phyloP scores from a whole-genome alignment of 1,140 invertebrate genomes.

The Eurosta solidaginis region DNA sequence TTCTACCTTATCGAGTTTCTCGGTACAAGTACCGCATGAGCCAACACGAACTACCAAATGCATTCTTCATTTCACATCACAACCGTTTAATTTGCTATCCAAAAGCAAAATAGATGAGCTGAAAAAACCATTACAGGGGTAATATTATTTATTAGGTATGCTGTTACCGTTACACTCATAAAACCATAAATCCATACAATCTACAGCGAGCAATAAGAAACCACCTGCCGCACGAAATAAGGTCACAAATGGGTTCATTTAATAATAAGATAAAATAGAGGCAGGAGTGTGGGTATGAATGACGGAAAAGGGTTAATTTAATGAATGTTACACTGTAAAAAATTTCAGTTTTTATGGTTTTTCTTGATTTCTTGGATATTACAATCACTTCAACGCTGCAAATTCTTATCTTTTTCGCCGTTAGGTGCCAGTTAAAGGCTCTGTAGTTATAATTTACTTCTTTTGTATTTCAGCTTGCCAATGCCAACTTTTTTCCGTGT shows the following conservation, averaged over 20 bases:
- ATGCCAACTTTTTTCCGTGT: too few relatives aligned
- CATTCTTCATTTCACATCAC: too few relatives aligned
- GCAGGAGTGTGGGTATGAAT: not conserved
- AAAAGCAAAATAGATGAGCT: slow-evolving; percentile 5
- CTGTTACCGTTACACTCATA: slow-evolving; percentile 9
- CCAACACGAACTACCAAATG: too few relatives aligned
- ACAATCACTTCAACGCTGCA: too few relatives aligned
- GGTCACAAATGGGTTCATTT: slow-evolving; percentile 11
- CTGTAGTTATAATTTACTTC: too few relatives aligned
- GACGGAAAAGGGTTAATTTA: not conserved
- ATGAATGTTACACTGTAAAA: not conserved
- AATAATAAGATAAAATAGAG: not conserved
- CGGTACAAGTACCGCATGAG: too few relatives aligned
- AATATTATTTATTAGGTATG: slow-evolving; percentile 15
- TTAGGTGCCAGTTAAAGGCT: too few relatives aligned
- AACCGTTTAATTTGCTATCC: too few relatives aligned
- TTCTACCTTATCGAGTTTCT: too few relatives aligned
- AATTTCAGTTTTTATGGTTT: not conserved
- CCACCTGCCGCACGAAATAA: not conserved
- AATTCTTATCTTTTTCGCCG: too few relatives aligned
- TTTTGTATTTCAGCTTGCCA: too few relatives aligned
- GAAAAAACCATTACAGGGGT: slow-evolving; percentile 3
- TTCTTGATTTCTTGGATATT: too few relatives aligned
- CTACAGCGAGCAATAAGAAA: not conserved
- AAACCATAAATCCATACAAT: not conserved